Evolutionary conservation across 2,113 vertebrate genomes (phyloP), one percentile per base, ranked within the genome.

Genomic region (Lonchura striata): DNA sequence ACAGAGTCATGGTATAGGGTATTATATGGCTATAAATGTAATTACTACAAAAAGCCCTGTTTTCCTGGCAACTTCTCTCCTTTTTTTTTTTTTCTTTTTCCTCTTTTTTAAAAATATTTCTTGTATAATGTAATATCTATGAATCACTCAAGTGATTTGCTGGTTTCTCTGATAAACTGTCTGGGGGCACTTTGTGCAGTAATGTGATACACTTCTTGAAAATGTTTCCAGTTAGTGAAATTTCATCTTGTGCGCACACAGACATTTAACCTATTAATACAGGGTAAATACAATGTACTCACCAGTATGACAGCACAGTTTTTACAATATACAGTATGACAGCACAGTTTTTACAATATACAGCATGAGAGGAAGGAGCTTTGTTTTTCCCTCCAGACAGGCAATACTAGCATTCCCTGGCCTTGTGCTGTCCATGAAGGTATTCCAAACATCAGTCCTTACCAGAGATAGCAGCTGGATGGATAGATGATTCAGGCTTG

Each of bases 381-480:
- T 77, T 37, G n/a, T 24, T 50, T 77, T 81, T 42, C 35, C 28
- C 39, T 39, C 15, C 24, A 6, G 14, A 52, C 19, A 41, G 42
- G 14, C 20, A 28, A 14, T 4, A n/a, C n/a, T n/a, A n/a, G n/a
- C n/a, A n/a, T n/a, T n/a, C 23, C 30, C 37, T 13, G 6, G 31
- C 31, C 5, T 2, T 17, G 18, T 0, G 0, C 42, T 37, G 13
- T 9, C 57, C 33, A 18, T 13, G 33, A 23, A 61, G 15, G 13
- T 61, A 25, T 60, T 82, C 49, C 50, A 76, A 82, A 49, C 1
- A 23, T 37, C 49, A 64, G 27, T 20, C 53, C 61, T 76, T 31
- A 28, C 17, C 63, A 65, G 41, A 52, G 19, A 24, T 0, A 27
- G 21, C 22, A 54, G 41, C 10, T 2, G 5, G 39, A 18, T 3